These are phyloP conservation scores for Notiomystis cincta DNA, from an alignment of 2,113 vertebrate species.

Conservation along the genomic window DNA sequence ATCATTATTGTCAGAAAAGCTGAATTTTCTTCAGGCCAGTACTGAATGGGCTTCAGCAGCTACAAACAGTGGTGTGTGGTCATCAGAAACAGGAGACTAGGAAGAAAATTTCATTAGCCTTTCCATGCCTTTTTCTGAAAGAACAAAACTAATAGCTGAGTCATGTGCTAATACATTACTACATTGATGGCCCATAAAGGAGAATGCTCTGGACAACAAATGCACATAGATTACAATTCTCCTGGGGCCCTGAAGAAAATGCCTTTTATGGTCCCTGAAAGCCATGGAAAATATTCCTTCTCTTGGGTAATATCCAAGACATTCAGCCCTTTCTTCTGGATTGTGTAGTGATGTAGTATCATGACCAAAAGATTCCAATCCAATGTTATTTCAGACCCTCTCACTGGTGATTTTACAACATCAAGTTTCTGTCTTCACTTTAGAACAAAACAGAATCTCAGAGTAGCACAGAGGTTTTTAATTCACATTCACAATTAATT, in stretches of 20 bases:
- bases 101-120: not conserved
- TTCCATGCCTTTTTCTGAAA: not conserved
- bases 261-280: not conserved
- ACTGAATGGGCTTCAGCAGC: not conserved
- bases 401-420: not conserved
- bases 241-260: not conserved
- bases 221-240: not conserved
- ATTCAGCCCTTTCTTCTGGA: not conserved
- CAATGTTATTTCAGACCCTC: not conserved
- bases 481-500: not conserved
- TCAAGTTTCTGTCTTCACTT: not conserved
- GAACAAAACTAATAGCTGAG: not conserved
- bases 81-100: not conserved
- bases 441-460: not conserved
- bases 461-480: not conserved
- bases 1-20: not conserved
- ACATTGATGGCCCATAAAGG: not conserved
- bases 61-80: not conserved
- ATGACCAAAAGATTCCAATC: not conserved
- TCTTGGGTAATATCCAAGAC: not conserved
- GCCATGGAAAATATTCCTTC: not conserved
- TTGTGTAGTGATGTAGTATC: not conserved
- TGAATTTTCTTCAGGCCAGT: not conserved
- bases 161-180: not conserved
- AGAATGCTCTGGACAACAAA: not conserved